Conservation (phyloP, 2,113 vertebrate species). For the Hypanus sabinus region DNA sequence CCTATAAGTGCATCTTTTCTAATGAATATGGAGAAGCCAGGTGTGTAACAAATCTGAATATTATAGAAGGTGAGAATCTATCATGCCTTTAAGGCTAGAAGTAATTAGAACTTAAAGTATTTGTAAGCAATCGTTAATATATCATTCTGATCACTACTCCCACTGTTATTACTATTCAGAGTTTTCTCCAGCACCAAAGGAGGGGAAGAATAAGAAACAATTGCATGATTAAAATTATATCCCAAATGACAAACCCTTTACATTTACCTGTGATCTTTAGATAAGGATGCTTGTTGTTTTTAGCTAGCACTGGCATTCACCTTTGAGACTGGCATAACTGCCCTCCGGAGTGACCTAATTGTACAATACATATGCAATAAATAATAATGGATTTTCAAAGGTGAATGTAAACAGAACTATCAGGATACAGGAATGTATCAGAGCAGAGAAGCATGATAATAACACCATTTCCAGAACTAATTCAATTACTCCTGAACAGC, state of each 20-base stretch:
- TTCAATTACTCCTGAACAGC: neutral
- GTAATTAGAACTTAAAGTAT: neutral
- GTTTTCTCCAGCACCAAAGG: neutral
- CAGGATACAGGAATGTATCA: neutral
- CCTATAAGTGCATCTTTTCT: constrained; percentile 66
- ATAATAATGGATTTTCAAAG: neutral
- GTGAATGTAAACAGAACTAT: neutral
- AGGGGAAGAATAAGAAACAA: neutral
- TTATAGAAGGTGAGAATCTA: constrained; percentile 63
- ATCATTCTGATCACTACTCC: neutral
- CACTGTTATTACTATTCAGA: no score
- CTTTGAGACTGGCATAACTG: neutral
- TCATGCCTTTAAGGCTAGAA: neutral
- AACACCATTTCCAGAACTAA: neutral
- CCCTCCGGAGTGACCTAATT: neutral
- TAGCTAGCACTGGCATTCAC: neutral
- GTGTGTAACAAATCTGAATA: constrained; percentile 59
- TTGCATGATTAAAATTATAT: neutral
- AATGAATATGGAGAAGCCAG: constrained; percentile 72
- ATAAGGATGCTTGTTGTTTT: neutral
- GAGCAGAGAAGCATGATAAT: neutral
- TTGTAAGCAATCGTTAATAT: neutral
- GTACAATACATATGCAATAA: neutral
- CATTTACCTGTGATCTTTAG: neutral
- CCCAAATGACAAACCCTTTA: neutral